Evolutionary conservation across 2,888 invertebrate species (phyloP), one percentile per base, ranked within the genome.

Genomic region (Lagria hirta): DNA sequence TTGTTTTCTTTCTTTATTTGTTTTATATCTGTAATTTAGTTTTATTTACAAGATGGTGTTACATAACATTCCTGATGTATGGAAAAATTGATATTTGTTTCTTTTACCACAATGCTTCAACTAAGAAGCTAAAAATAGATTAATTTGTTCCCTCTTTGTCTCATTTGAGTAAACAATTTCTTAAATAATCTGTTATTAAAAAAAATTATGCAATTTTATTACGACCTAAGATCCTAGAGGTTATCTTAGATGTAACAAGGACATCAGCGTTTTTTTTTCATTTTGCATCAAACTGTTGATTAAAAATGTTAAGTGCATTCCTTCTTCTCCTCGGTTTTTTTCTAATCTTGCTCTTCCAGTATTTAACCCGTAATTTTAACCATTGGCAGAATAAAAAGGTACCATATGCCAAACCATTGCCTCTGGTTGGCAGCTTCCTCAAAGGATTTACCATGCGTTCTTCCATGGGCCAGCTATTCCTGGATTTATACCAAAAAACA

Each of bases 321-420:
- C 20, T 18, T 7, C 20, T 6, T 18, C 20, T 18, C 5, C 5
- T 7, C 7, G 20, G 4, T 24, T 28, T 13, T 12, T 12, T 12
- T 12, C n/a, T n/a, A n/a, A n/a, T n/a, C n/a, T n/a, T n/a, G n/a
- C n/a, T n/a, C n/a, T n/a, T n/a, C n/a, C n/a, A n/a, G n/a, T 57
- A 55, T 32, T 29, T 33, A 5, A 52, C 52, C 1, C 52, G 57
- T 47, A 56, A 59, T n/a, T 54, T 49, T 29, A 37, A 57, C 17
- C 60, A 62, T 30, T 62, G 58, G 58, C 52, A 51, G 18, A 51
- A 53, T 28, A 42, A 49, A 20, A 54, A 55, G 8, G 48, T 61
- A 7, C 22, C 24, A 3, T 50, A 46, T 24, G 13, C 48, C 8
- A 50, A 53, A 38, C 62, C 62, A 0, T 12, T 42, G 3, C 57